Base-by-base conservation (phyloP, 2,888 invertebrate species). In the Smittia sp. region DNA sequence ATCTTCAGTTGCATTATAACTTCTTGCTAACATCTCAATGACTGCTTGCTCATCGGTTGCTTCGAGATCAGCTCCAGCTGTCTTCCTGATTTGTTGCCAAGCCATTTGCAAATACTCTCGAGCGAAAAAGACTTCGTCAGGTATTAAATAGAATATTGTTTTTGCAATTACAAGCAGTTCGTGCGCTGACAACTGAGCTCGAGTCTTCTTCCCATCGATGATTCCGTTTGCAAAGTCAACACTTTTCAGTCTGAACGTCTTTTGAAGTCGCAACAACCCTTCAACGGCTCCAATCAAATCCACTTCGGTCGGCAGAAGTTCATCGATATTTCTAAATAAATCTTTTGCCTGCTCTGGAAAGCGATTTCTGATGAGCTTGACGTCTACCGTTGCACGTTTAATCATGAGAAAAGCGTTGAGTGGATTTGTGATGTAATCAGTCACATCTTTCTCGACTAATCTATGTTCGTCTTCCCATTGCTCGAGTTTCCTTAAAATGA, bases 331-430 rank as follows among this genome's bases (percentile, higher is more conserved):
- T n/a, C 22, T 22, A 13, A 58, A 58, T 9, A 63, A 9, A 27
- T 63, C 22, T 27, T 1, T 27, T 13, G 27, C 25, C 11, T 24
- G 4, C 13, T 63, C 22, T 6, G n/a, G 20, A 27, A 13, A 24
- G 1, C 32, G 69, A 18, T 7, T 62, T 20, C 25, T 24, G 3
- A 72, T 72, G 1, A 39, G 22, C 11, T 72, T 39, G 9, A 72
- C 13, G 15, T 72, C 72, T 20, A 18, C 18, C 13, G 58, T 72
- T 4, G 24, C 20, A 11, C 72, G 38, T 39, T 72, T 72, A 2
- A 72, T 38, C 20, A 72, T 32, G 4, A 62, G 38, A 62, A 58
- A 72, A 24, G 72, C 58, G 58, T 62, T 72, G n/a, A 72, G 18
- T 24, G 72, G 72, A 13, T 72, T 58, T 18, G 62, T 72, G 32